These are phyloP conservation scores for Hartigia nigra DNA, from an alignment of 2,888 invertebrate species.

Conservation along the genomic window DNA sequence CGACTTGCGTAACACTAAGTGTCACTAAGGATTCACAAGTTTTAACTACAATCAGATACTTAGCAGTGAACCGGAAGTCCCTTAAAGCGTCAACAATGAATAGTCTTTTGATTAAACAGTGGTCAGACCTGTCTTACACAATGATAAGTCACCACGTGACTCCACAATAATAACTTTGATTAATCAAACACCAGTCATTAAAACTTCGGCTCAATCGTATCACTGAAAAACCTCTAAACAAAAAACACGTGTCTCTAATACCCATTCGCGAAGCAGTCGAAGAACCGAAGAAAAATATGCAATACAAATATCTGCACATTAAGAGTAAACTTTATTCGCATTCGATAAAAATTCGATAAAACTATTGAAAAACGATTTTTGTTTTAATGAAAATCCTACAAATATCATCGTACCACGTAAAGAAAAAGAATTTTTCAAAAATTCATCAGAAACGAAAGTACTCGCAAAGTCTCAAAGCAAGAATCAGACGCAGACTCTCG, in stretches of 20 bases:
- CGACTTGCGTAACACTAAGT: neutral
- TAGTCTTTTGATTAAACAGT: neutral
- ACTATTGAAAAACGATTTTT: too few species aligned
- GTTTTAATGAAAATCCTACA: too few species aligned
- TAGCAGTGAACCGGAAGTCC: neutral
- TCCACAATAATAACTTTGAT: neutral
- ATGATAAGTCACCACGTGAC: neutral
- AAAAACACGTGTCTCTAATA: neutral
- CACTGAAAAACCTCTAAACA: neutral
- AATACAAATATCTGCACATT: neutral
- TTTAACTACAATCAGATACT: neutral
- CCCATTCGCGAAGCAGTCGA: neutral
- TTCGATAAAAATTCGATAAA: too few species aligned
- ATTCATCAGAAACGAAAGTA: neutral
- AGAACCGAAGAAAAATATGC: neutral
- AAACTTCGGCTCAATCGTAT: neutral
- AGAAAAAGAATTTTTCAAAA: neutral
- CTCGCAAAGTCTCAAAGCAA: neutral
- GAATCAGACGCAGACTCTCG: too few species aligned
- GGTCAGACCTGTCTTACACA: neutral
- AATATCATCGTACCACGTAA: too few species aligned
- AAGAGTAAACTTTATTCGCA: too few species aligned
- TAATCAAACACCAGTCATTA: neutral
- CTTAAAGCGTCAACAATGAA: neutral
- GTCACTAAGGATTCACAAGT: neutral